A percentile compares a stretch with the other conserved stretches of the same genome.
Evolutionary conservation across 2,113 vertebrate species (phyloP).

Genomic region (Okapia johnstoni): DNA sequence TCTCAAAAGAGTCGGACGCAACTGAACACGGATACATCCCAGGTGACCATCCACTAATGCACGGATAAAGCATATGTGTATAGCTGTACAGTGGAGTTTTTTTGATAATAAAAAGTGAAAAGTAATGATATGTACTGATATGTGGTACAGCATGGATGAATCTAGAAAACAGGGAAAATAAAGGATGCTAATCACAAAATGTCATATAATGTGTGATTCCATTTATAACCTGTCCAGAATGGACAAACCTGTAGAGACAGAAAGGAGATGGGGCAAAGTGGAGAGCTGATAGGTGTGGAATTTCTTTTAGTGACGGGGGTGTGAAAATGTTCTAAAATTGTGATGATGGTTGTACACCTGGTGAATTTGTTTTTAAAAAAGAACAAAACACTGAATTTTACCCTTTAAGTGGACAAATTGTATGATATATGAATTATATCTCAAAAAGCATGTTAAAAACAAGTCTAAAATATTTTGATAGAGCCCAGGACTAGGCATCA

Average conservation of each 20-base stretch:
- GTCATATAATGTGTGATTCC: background rate
- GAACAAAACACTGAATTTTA: background rate
- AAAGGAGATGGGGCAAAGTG: background rate
- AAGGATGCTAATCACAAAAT: background rate
- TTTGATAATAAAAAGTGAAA: background rate
- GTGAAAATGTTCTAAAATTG: background rate
- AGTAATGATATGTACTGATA: background rate
- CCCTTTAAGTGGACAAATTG: background rate
- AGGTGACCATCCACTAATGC: background rate
- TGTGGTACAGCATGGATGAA: background rate
- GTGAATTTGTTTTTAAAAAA: background rate
- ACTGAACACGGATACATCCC: background rate
- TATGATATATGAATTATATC: background rate
- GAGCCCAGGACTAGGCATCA: background rate
- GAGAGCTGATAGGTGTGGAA: background rate
- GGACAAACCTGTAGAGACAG: background rate
- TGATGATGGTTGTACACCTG: background rate
- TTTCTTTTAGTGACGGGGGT: background rate
- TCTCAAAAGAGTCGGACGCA: background rate
- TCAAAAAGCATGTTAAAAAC: background rate
- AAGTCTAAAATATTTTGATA: background rate
- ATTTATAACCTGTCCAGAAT: background rate
- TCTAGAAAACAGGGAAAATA: background rate
- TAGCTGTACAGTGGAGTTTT: background rate
- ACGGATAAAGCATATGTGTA: background rate